Percentiles rank a stretch among this genome's conserved stretches.
Evolutionary conservation across 2,797 vertebrate species (phyloP).

Genomic region (Falco berigora): DNA sequence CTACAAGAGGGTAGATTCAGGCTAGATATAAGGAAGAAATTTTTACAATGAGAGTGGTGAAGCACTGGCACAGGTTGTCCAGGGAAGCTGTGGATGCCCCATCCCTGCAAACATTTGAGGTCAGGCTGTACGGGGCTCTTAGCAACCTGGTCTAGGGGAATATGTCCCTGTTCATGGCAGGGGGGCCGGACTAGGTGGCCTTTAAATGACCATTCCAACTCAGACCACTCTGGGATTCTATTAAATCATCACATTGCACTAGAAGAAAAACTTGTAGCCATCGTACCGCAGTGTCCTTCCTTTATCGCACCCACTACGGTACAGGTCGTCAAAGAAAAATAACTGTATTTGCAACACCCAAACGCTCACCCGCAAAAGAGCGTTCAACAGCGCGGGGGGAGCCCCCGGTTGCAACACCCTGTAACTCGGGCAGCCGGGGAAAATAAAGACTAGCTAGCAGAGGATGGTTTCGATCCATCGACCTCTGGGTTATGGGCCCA

Average conservation of each 20-base stretch:
- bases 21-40: not conserved
- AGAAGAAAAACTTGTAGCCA: no score
- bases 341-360: rapidly evolving
- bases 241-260: rapidly evolving
- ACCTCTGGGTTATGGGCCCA: conserved; percentile 67
- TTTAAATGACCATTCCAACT: not conserved
- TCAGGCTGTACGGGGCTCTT: rapidly evolving
- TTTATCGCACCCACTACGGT: rapidly evolving
- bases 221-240: rapidly evolving
- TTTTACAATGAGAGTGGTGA: rapidly evolving
- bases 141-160: not conserved
- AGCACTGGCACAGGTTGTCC: not conserved
- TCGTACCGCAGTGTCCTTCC: no score
- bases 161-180: rapidly evolving
- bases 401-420: no score
- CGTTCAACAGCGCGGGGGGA: rapidly evolving
- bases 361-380: rapidly evolving
- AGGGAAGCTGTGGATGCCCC: not conserved
- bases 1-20: not conserved
- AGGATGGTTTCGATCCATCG: conserved; percentile 66
- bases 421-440: not conserved
- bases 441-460: not conserved
- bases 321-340: rapidly evolving
- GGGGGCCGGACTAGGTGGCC: rapidly evolving
- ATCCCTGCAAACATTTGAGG: not conserved